Percentiles rank a stretch among this genome's conserved stretches.
Evolutionary conservation across 2,888 invertebrate species (phyloP).

Genomic region (Brassicogethes aeneus): DNA sequence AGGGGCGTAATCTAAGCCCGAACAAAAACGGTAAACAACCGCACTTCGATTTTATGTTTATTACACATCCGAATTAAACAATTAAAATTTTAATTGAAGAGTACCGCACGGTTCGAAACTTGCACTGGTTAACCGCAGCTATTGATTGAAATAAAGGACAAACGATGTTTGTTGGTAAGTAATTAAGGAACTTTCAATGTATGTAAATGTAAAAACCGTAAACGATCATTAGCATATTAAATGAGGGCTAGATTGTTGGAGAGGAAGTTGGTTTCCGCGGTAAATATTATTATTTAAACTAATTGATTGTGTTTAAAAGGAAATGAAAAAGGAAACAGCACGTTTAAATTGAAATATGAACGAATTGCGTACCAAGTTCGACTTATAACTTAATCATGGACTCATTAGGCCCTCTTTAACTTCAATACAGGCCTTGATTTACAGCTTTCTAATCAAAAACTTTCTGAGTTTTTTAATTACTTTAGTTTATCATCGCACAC

Average conservation of each 20-base stretch:
- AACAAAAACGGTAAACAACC: no score
- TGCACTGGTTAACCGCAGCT: no score
- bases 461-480: constrained; percentile 22
- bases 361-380: constrained; percentile 4
- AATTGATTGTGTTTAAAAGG: background rate
- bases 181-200: no score
- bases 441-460: constrained; percentile 29
- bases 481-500: constrained; percentile 14
- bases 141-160: no score
- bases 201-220: no score
- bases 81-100: no score
- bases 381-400: constrained; percentile 27
- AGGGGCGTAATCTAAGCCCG: no score
- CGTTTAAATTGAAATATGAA: constrained; percentile 8
- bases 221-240: background rate
- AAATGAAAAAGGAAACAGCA: constrained; percentile 6
- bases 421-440: constrained; percentile 29
- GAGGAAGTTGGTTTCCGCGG: background rate
- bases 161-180: no score
- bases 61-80: no score
- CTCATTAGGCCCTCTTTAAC: constrained; percentile 29
- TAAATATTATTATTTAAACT: background rate
- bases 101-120: no score
- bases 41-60: no score
- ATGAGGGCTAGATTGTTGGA: background rate